A percentile compares a stretch with the other conserved stretches of the same genome.
These are phyloP conservation scores for Cyclura pinguis DNA, from an alignment of 2,797 vertebrate genomes.

Conservation along the genomic window DNA sequence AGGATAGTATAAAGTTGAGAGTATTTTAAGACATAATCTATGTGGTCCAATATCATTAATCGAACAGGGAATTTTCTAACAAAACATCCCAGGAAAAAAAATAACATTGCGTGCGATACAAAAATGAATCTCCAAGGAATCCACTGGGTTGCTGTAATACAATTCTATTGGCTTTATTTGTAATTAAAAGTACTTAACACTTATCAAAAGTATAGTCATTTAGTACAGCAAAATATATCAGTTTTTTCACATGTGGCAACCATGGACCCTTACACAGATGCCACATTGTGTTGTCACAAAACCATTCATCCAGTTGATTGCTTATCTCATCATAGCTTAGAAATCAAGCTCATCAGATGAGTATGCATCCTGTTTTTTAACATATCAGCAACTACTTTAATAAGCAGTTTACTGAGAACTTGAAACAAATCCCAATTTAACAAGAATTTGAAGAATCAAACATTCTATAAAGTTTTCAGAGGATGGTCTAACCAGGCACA, in stretches of 20 bases:
- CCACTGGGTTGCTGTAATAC: not conserved
- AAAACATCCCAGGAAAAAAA: not conserved
- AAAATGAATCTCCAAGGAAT: not conserved
- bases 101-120: not conserved
- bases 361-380: not conserved
- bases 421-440: not conserved
- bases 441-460: not conserved
- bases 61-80: not conserved
- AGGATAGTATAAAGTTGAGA: not conserved
- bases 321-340: not conserved
- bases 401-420: not conserved
- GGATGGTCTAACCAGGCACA: no score
- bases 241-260: not conserved
- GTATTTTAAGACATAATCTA: not conserved
- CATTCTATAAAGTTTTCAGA: not conserved
- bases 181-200: constrained; percentile 1
- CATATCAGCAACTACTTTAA: constrained; percentile 11
- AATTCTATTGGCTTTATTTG: not conserved
- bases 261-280: not conserved
- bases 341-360: not conserved
- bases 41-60: not conserved
- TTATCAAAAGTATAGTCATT: not conserved
- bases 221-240: not conserved
- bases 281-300: not conserved
- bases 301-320: not conserved